Base-by-base conservation (phyloP, 2,888 invertebrate species). In the Agrilus mali region DNA sequence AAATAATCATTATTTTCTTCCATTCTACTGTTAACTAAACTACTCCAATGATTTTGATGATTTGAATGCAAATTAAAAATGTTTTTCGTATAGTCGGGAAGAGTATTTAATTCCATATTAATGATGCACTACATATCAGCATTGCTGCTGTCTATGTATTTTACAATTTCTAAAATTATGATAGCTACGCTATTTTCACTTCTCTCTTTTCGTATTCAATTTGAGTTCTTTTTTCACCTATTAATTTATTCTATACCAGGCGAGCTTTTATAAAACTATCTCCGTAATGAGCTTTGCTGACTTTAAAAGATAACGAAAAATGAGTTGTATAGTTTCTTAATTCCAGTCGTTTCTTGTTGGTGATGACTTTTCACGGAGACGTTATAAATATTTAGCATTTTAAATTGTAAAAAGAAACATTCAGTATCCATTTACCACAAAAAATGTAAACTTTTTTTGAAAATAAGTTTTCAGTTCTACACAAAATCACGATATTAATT, bases 301-400 rank as follows among this genome's bases (percentile, higher is more conserved):
- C 60, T 71, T 85, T 86, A 86, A 70, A 86, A 86, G 67, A 86
- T 77, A 54, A 86, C 86, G 67, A 86, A 86, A 71, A 86, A 86
- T 48, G 86, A 86, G 70, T 86, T 86, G 72, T 86, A 86, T 64
- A 86, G 71, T 68, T 86, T 86, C 70, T 86, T 86, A 61, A 86
- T 85, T 48, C 86, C 86, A 39, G 86, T 86, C 20, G 85, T 83
- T 67, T 86, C 86, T 62, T 85, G 73, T 67, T 86, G 86, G 60
- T 86, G 78, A 64, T 85, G 86, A 63, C 82, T 84, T 66, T 85
- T 82, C 47, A 86, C 75, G 59, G 86, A 74, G 63, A 80, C 78
- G 69, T 81, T 82, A 65, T 81, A 78, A 58, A 80, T 71, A 68
- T 76, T 77, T 67, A 80, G 68, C 82, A 82, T 82, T 66, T 80